Conservation (phyloP, 2,113 vertebrate genomes). For the Tyto alba region DNA sequence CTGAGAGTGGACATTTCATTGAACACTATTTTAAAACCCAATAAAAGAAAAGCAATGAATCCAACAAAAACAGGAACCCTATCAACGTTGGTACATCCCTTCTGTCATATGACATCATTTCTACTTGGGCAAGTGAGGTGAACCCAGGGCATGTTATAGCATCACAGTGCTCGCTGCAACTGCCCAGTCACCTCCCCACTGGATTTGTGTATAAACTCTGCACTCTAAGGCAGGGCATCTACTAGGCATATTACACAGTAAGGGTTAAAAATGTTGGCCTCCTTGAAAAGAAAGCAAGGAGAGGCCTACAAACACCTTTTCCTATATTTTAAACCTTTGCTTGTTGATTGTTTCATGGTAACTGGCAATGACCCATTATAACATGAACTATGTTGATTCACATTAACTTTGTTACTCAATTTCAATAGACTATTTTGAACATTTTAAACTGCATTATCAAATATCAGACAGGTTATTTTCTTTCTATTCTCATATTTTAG, state of each 20-base stretch:
- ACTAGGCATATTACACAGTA: neutral
- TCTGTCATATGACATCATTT: neutral
- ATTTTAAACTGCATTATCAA: neutral
- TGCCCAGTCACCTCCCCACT: neutral
- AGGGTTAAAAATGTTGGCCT: neutral
- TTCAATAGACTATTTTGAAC: neutral
- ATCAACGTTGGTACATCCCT: neutral
- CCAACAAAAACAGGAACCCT: neutral
- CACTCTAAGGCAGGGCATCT: neutral
- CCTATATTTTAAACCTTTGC: neutral
- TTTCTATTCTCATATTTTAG: neutral
- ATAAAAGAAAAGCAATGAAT: neutral
- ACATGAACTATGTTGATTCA: neutral
- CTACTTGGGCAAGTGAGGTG: neutral
- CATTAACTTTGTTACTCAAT: neutral
- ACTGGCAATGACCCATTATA: neutral
- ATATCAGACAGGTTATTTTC: neutral
- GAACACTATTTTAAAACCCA: neutral
- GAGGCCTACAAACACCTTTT: neutral
- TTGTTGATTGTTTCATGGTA: neutral
- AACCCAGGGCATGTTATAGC: accelerated
- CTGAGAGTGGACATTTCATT: neutral
- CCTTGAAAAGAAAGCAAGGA: neutral
- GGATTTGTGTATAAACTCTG: neutral
- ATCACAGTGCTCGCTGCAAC: neutral